phyloP scores from a whole-genome alignment of 2,888 invertebrate species.

The Teleogryllus oceanicus region DNA sequence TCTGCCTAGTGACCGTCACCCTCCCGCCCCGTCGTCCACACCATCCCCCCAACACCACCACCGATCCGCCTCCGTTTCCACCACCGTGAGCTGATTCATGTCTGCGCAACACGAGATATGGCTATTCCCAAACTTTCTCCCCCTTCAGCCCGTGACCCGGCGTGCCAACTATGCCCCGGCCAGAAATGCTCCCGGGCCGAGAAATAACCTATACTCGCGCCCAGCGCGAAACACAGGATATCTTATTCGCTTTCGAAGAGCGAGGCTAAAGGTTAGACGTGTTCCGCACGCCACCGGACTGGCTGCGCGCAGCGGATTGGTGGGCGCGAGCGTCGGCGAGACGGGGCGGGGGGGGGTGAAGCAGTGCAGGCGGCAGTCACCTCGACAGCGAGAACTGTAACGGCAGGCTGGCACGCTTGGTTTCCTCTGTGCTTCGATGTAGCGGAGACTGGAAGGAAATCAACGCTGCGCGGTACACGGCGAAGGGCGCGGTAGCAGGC shows the following conservation, averaged over 20 bases:
- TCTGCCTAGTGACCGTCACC: background rate
- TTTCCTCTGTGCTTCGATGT: background rate
- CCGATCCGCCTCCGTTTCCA: background rate
- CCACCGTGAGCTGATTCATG: background rate
- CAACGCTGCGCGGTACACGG: background rate
- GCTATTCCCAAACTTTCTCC: background rate
- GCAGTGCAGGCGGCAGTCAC: too few relatives aligned
- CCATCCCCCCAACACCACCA: background rate
- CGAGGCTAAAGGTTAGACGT: background rate
- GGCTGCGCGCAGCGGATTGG: background rate
- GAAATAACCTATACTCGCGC: background rate
- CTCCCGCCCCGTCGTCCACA: background rate
- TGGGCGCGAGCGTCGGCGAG: too few relatives aligned
- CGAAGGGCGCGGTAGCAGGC: too few relatives aligned
- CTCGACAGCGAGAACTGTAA: background rate
- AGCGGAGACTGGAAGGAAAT: background rate
- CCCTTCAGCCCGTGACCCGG: background rate
- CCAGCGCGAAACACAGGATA: background rate
- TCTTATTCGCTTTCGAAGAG: conserved; percentile 8
- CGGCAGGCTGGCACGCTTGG: background rate
- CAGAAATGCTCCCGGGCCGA: background rate
- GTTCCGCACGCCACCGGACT: background rate
- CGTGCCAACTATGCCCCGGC: background rate
- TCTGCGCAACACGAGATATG: background rate
- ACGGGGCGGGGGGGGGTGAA: too few relatives aligned